Evolutionary conservation across 2,888 invertebrate genomes (phyloP), one percentile per base, ranked within the genome.

Genomic region (Pyralis farinalis): DNA sequence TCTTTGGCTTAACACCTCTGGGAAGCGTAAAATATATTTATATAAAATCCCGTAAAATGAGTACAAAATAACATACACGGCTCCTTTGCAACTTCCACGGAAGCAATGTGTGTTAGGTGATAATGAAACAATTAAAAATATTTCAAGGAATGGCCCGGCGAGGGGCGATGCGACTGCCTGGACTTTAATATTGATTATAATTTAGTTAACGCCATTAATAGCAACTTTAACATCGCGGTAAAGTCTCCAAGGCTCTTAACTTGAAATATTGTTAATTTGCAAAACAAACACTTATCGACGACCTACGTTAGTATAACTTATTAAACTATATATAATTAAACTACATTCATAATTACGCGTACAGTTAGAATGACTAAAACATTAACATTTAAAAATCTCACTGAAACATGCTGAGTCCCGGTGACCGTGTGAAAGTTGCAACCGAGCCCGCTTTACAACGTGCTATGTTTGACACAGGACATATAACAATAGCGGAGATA

Each of bases 1-100:
- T 81, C 84, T 85, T 85, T 85, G 85, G 84, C 76, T 75, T 57
- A 68, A 75, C 76, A 71, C 79, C 75, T 79, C 77, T 79, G 67
- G 56, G 75, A 83, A 84, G 85, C 85, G 79, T 80, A 72, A 69
- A 67, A 68, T 71, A 72, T 71, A 64, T 59, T 58, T 61, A 47
- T 49, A 54, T 62, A 51, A 71, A 66, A 74, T 75, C 72, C 71
- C 57, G 64, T 53, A 56, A 64, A 69, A 67, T 65, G 54, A 63
- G 58, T 64, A 55, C 49, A 51, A 51, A 48, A 51, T 48, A 47
- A 62, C 52, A 53, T 49, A 44, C 46, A 55, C 58, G 39, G 53
- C 50, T 50, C 51, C 53, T 46, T 55, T 51, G 53, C 63, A 59
- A 57, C 50, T 54, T 45, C 39, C 50, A 50, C 50, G 44, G 27